phyloP scores from a whole-genome alignment of 2,113 vertebrate genomes.

The Vulpes ferrilata region DNA sequence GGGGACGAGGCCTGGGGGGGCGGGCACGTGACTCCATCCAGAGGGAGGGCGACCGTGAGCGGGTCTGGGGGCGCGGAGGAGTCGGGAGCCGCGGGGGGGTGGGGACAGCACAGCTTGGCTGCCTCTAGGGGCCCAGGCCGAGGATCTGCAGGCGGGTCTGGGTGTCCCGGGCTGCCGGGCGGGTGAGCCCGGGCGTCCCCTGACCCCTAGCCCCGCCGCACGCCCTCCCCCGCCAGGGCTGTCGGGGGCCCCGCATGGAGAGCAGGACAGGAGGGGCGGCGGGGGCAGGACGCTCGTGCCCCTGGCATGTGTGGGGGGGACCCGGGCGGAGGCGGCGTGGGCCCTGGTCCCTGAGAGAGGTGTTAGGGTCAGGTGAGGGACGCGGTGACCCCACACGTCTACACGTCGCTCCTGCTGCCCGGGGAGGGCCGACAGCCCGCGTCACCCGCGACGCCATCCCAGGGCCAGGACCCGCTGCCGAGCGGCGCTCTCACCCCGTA shows the following conservation, averaged over 20 bases:
- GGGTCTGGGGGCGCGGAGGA: background rate
- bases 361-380: too few species aligned
- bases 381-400: too few species aligned
- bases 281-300: background rate
- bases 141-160: background rate
- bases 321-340: background rate
- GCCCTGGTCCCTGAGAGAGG: too few species aligned
- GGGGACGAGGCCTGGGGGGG: background rate
- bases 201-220: background rate
- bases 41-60: background rate
- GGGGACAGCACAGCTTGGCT: too few species aligned
- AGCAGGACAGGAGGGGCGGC: background rate
- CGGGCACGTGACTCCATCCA: too few species aligned
- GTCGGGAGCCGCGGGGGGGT: rapidly evolving
- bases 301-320: background rate
- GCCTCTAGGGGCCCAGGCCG: too few species aligned
- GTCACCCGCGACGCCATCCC: too few species aligned
- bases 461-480: too few species aligned
- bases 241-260: background rate
- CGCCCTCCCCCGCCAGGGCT: background rate
- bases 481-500: too few species aligned
- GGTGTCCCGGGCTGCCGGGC: background rate
- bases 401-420: too few species aligned
- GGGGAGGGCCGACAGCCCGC: too few species aligned
- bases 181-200: background rate